Base-by-base conservation (phyloP, 1,140 invertebrate genomes). In the Globodera ellingtonae region DNA sequence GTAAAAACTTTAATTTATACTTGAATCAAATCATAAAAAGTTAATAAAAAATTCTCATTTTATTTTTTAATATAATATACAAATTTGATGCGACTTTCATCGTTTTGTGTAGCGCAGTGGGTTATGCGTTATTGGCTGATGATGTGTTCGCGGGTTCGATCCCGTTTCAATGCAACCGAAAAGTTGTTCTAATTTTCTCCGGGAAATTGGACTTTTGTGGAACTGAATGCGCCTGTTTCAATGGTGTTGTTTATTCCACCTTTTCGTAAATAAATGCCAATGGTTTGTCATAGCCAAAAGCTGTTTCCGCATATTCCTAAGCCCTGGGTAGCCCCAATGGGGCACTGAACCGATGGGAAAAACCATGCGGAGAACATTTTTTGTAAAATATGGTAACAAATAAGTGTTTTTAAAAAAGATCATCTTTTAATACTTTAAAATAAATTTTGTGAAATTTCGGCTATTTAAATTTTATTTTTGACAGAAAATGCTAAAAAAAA, bases 341-440 rank as follows among this genome's bases (percentile, higher is more conserved):
- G 56, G 56, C 56, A 62, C 56, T 62, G 56, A 62, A 6, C 56
- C 56, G 56, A 62, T 15, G 56, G 18, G 56, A 62, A 62, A 62
- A 62, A 62, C 56, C 56, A 62, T 62, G 56, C 18, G 56, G 56
- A 62, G 56, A 62, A 62, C 56, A 62, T 62, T 62, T 62, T 62
- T 59, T 52, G 50, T 52, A 52, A 52, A 59, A n/a, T 35, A 35
- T 35, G 35, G 35, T 35, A 35, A 35, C 35, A 35, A 35, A 35
- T 35, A 35, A 35, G 35, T 35, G 35, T 35, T 35, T 35, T 35
- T 35, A 35, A 35, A 35, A 35, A 35, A 2, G 35, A n/a, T n/a
- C 35, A 35, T 35, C 3, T 35, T 35, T 35, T 35, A 3, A 59
- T 59, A 59, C 18, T 59, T n/a, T 3, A 15, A 59, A 59, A 59